Evolutionary conservation across 2,113 vertebrate species (phyloP).

Genomic region (Myotis lucifugus): DNA sequence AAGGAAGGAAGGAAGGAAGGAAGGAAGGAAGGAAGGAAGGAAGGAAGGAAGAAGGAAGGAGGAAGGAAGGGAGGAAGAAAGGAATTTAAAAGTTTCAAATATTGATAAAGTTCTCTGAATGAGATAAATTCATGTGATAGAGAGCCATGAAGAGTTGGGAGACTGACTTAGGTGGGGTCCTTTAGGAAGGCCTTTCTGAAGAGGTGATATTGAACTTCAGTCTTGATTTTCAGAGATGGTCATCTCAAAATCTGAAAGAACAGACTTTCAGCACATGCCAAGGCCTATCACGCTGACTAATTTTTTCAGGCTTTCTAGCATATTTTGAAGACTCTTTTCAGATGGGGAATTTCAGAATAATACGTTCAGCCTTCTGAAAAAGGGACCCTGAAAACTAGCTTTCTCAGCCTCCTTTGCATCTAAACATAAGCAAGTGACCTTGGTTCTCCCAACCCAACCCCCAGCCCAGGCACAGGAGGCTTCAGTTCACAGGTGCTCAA

Average conservation of each 20-base stretch:
- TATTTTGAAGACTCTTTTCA: not conserved
- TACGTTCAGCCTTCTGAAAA: not conserved
- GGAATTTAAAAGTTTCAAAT: not conserved
- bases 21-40: too few species aligned
- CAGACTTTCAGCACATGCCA: not conserved
- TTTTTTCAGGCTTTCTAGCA: not conserved
- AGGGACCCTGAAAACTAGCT: not conserved
- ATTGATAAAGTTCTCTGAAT: not conserved
- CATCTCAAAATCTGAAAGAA: not conserved
- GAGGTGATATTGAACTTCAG: not conserved
- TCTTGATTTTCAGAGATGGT: not conserved
- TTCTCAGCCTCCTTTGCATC: not conserved
- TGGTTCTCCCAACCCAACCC: not conserved
- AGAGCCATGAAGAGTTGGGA: not conserved
- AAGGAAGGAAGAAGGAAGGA: too few species aligned
- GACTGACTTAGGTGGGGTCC: not conserved
- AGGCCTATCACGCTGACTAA: not conserved
- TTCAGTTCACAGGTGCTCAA: not conserved
- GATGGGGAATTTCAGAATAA: not conserved
- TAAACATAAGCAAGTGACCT: not conserved
- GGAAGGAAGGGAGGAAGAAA: rapidly evolving
- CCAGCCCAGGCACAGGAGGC: not conserved
- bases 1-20: not conserved
- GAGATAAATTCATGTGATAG: too few species aligned
- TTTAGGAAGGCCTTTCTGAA: not conserved